Evolutionary conservation across 2,113 vertebrate genomes (phyloP), one percentile per base, ranked within the genome.

Genomic region (Upupa epops): DNA sequence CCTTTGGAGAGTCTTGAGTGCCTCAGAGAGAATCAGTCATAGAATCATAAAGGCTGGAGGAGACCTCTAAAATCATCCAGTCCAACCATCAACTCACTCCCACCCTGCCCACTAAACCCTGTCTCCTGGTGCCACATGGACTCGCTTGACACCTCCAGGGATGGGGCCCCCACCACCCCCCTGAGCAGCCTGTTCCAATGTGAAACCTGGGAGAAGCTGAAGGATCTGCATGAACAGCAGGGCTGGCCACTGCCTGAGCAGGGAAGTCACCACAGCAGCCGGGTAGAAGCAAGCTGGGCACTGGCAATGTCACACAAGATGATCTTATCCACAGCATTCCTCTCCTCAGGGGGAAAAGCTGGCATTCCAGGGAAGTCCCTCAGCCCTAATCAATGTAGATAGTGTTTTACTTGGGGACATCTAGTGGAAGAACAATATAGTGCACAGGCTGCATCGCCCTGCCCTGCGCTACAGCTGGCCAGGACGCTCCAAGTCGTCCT

Each of bases 351-450:
- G 55, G 5, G 3, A 3, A 24, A 46, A 78, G 32, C 0, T 15
- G 20, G 26, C 14, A 17, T 86, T 75, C 48, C 76, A 56, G 68
- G 81, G 45, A 55, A 61, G 55, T 55, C 73, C 65, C 86, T 51
- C 54, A n/a, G 1, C 24, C 42, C 66, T 13, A 6, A 31, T 65
- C 52, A 13, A 75, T 34, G 77, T n/a, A 82, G 82, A 90, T 84
- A 46, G 34, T 40, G 82, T 84, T 88, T 94, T 90, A 78, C 81
- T 78, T 84, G 70, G 74, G 90, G 96, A 96, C 94, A 92, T 96
- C 96, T 96, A 94, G 94, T 93, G 96, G 96, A 24, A 90, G 55
- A 79, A 79, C 12, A 37, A n/a, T 24, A 76, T n/a, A 92, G 17
- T 92, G 71, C 96, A 84, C 26, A 73, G 0, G 2, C 12, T 60